Base-by-base conservation (phyloP, 2,797 vertebrate species). In the Paguma larvata region DNA sequence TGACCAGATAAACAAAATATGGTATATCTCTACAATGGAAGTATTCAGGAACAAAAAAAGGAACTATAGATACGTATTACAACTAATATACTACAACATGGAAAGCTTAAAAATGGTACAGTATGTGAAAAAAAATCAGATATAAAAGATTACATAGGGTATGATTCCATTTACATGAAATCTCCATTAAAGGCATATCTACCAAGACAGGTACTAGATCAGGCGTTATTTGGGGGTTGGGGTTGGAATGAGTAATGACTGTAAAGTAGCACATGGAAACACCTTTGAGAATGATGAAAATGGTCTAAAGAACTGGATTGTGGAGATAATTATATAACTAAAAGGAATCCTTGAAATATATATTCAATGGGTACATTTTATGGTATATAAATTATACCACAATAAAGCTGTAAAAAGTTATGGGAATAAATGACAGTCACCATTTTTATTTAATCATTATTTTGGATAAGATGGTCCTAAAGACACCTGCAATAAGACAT, bases 351-450 rank as follows among this genome's bases (percentile, higher is more conserved):
- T 3, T 94, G 65, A 92, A 68, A 4, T 82, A 92, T 27, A 84
- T 11, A 85, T 34, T 48, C 7, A 85, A 27, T 41, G 34, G 30
- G 34, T 80, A 89, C 23, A 95, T 92, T 73, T 85, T 86, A 82
- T 44, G 30, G 30, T 67, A 56, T 46, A 38, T 65, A 94, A 94
- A 70, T 70, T 44, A 13, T 38, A 92, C 32, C 27, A 90, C 34
- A 89, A 63, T 75, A 92, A 94, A 96, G n/a, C 34, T 94, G 1
- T 70, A 75, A 82, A 93, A 89, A 89, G 85, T 67, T 85, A 78
- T 67, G 18, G 25, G 4, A 73, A 2, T 79, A 92, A 87, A 41
- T 41, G 70, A 72, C 41, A 72, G 38, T 72, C 70, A 72, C 70
- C 41, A 41, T 25, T 25, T 72, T 68, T 73, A 44, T 44, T 44